Conservation (phyloP, 1,140 invertebrate genomes). For the Calephelis virginiensis region DNA sequence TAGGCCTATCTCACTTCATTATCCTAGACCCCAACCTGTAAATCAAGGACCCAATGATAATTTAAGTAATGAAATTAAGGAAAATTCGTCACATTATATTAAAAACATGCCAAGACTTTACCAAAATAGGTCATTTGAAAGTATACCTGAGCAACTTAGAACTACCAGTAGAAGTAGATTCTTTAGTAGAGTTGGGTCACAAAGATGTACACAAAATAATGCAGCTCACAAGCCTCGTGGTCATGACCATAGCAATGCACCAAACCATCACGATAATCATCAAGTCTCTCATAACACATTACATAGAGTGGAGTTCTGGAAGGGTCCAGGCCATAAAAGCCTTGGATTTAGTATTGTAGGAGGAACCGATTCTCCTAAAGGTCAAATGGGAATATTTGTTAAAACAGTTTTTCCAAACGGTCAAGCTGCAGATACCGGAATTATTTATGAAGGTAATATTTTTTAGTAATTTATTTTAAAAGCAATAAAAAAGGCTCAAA, state of each 20-base stretch:
- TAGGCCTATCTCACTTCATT: slow-evolving; percentile 68
- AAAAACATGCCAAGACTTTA: slow-evolving; percentile 67
- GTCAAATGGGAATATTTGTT: slow-evolving; percentile 94
- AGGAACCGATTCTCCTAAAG: slow-evolving; percentile 91
- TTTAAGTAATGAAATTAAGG: slow-evolving; percentile 62
- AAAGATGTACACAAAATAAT: slow-evolving; percentile 55
- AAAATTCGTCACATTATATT: slow-evolving; percentile 65
- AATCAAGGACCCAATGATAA: slow-evolving; percentile 50
- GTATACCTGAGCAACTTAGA: slow-evolving; percentile 68
- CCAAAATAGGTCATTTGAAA: slow-evolving; percentile 72
- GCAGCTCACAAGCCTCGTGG: slow-evolving; percentile 49
- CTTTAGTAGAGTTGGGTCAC: slow-evolving; percentile 68
- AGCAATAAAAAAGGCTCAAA: too few species aligned
- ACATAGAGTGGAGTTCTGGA: slow-evolving; percentile 83
- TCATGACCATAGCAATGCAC: slow-evolving; percentile 43
- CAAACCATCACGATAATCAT: slow-evolving; percentile 42
- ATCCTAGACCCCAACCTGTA: slow-evolving; percentile 45
- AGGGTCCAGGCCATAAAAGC: slow-evolving; percentile 90
- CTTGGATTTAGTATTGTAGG: slow-evolving; percentile 96
- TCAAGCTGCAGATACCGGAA: slow-evolving; percentile 90
- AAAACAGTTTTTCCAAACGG: slow-evolving; percentile 94
- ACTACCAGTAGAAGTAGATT: slow-evolving; percentile 62
- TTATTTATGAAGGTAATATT: slow-evolving; percentile 89
- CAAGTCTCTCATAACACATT: slow-evolving; percentile 52
- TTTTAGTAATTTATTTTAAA: too few species aligned